Conservation (phyloP, 2,113 vertebrate genomes). For the Gulo gulo region DNA sequence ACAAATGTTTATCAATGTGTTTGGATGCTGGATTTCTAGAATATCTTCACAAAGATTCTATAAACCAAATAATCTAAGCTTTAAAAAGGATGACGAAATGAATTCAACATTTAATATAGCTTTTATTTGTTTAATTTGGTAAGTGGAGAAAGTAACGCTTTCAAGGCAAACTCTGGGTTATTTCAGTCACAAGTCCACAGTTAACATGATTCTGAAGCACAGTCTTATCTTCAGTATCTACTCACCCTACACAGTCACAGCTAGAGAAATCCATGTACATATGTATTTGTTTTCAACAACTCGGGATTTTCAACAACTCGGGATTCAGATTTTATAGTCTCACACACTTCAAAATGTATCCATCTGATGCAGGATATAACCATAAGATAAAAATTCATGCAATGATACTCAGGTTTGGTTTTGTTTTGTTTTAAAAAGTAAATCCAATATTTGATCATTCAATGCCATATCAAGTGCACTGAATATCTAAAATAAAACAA, state of each 20-base stretch:
- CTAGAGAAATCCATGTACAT: slow-evolving; percentile 76
- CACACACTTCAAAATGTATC: slow-evolving; percentile 70
- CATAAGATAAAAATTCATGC: slow-evolving; percentile 81
- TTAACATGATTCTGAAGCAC: slow-evolving; percentile 77
- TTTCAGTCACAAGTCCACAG: slow-evolving; percentile 76
- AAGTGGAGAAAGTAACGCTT: slow-evolving; percentile 69
- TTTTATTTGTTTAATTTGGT: slow-evolving; percentile 77
- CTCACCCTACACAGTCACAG: slow-evolving; percentile 72
- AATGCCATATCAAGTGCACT: slow-evolving; percentile 76
- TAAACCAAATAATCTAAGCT: slow-evolving; percentile 45
- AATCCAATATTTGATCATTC: slow-evolving; percentile 67
- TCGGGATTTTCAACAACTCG: slow-evolving; percentile 62
- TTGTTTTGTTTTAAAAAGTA: neutral
- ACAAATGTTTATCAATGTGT: neutral
- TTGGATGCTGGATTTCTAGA: neutral
- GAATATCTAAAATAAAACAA: slow-evolving; percentile 82
- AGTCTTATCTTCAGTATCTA: slow-evolving; percentile 69
- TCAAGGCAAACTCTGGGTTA: slow-evolving; percentile 76
- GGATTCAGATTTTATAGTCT: slow-evolving; percentile 65
- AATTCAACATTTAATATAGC: slow-evolving; percentile 70
- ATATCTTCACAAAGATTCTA: slow-evolving; percentile 40
- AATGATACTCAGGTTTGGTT: slow-evolving; percentile 50
- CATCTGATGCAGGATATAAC: slow-evolving; percentile 51
- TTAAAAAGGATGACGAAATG: slow-evolving; percentile 78
- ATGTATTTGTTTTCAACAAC: slow-evolving; percentile 59